Base-by-base conservation (phyloP, 2,888 invertebrate species). In the Troglohyphantes excavatus region DNA sequence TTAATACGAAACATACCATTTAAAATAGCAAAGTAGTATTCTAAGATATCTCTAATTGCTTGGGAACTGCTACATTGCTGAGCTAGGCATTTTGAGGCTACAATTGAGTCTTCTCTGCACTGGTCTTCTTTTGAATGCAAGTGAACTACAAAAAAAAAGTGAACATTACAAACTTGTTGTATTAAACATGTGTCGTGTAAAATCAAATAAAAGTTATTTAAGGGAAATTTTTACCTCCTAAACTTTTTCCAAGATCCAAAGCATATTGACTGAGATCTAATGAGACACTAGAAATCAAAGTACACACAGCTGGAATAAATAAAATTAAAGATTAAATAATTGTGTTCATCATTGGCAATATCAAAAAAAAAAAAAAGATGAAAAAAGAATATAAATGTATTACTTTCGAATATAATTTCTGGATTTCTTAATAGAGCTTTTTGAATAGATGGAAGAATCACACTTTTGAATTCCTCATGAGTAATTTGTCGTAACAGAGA, bases 351-450 rank as follows among this genome's bases (percentile, higher is more conserved):
- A 39, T 6, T 19, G 19, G 11, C n/a, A 72, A 72, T 17, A 72
- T 11, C 23, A 17, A n/a, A 11, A 33, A 78, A 23, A 27, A 29
- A 11, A 61, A 21, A 27, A 17, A 2, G 2, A n/a, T n/a, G 43
- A 27, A 73, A 39, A 43, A 13, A 59, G 61, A 13, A 5, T 19
- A 63, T 11, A 79, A 67, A 17, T 2, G 6, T 70, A 72, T 88
- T 90, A 91, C 96, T 96, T 93, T 96, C 95, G 23, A 98, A 95
- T 91, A 97, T 96, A 79, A 97, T 96, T 95, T 99, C 99, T 0
- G 99, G 98, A 94, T 97, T 98, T 76, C 99, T 94, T 33, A 99
- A 94, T 96, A 99, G 96, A 23, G 97, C 96, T 93, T 98, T 98
- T 93, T 98, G 97, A 82, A 98, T 94, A 0, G 97, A 96, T 0